These are phyloP conservation scores for Drosophila baimaii DNA, from an alignment of 1,140 invertebrate species.

Conservation along the genomic window DNA sequence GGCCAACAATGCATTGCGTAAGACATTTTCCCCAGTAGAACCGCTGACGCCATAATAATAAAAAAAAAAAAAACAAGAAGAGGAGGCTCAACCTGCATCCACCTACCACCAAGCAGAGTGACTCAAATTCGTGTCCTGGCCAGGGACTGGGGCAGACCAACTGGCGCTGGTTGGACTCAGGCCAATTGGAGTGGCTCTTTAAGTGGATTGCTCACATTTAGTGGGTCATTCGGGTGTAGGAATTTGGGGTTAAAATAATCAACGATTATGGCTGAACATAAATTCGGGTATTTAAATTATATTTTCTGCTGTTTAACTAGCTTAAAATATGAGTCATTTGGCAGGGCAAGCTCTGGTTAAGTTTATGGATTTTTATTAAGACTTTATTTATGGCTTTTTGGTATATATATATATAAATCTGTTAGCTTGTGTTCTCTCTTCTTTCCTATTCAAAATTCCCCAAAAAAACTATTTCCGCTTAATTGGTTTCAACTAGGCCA, in stretches of 20 bases:
- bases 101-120: conserved; percentile 12
- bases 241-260: background rate
- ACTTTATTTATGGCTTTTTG: background rate
- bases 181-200: conserved; percentile 22
- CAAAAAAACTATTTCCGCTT: conserved; percentile 1
- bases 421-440: background rate
- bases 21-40: conserved; percentile 12
- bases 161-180: conserved; percentile 24
- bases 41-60: conserved; percentile 48
- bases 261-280: conserved; percentile 7
- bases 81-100: conserved; percentile 25
- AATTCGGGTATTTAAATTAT: background rate
- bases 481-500: conserved; percentile 59
- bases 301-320: background rate
- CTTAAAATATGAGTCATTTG: background rate
- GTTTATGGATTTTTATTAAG: background rate
- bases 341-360: too few species aligned
- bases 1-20: conserved; percentile 49
- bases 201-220: conserved; percentile 25
- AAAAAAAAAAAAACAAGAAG: conserved; percentile 5
- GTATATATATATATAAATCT: too few species aligned
- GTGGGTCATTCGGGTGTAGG: conserved; percentile 14
- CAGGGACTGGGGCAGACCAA: conserved; percentile 32
- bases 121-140: background rate
- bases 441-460: background rate